A percentile compares a stretch with the other conserved stretches of the same genome.
These are phyloP conservation scores for Urocynchramus pylzowi DNA, from an alignment of 2,113 vertebrate species.

Conservation along the genomic window DNA sequence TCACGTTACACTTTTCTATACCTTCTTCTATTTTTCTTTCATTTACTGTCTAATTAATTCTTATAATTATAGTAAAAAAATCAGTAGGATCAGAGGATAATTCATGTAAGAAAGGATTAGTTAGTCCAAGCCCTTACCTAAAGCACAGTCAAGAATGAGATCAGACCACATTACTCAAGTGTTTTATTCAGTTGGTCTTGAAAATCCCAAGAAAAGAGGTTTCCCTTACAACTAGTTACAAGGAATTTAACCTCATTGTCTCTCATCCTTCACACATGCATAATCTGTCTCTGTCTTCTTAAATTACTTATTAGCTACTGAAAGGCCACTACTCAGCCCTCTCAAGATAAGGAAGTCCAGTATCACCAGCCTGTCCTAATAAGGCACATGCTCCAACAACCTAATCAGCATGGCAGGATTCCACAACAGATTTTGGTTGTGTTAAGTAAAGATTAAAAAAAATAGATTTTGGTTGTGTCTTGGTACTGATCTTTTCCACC, in stretches of 20 bases:
- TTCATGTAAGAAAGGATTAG: neutral
- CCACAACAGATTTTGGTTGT: neutral
- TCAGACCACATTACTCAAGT: neutral
- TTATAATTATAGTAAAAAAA: neutral
- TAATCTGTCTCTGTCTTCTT: neutral
- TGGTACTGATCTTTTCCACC: neutral
- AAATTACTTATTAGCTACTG: neutral
- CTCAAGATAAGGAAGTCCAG: neutral
- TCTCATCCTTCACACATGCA: neutral
- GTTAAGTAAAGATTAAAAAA: too few species aligned
- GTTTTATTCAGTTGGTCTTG: neutral
- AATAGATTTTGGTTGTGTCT: neutral
- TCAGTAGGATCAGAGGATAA: neutral
- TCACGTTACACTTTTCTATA: neutral
- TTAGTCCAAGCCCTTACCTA: neutral
- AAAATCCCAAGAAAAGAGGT: neutral
- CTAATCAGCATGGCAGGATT: neutral
- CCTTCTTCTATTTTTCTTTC: neutral
- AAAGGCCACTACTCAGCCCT: neutral
- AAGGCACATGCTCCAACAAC: neutral
- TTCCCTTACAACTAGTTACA: neutral
- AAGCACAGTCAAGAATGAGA: neutral
- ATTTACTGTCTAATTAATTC: neutral
- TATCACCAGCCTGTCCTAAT: neutral
- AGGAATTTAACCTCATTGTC: neutral